phyloP scores from a whole-genome alignment of 2,797 vertebrate genomes.

The Gallirallus australis region DNA sequence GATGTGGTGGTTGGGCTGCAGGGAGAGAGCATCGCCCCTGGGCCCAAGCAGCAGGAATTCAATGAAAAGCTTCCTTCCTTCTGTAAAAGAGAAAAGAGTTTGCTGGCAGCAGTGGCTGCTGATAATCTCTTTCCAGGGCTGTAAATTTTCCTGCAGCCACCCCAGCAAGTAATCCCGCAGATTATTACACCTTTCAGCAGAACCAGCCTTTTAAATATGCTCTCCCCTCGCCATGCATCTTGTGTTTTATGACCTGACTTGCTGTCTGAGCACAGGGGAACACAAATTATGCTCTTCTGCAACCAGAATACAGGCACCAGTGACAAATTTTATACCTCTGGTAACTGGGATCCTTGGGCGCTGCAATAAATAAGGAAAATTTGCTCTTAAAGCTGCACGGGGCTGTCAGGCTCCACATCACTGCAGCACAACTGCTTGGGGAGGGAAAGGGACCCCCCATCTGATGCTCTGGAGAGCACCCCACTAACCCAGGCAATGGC shows the following conservation, averaged over 20 bases:
- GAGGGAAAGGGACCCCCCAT: neutral
- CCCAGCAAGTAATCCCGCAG: slow-evolving; percentile 8
- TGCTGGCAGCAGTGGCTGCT: slow-evolving; percentile 5
- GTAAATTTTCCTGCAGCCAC: slow-evolving; percentile 57
- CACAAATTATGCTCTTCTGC: neutral
- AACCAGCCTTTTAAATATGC: neutral
- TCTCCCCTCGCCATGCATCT: neutral
- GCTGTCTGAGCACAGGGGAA: neutral
- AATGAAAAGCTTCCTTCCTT: slow-evolving; percentile 52
- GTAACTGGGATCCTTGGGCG: neutral
- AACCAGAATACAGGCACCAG: neutral
- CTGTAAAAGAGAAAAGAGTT: slow-evolving; percentile 11
- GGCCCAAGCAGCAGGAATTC: neutral
- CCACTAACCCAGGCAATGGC: neutral
- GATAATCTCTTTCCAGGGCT: slow-evolving; percentile 60
- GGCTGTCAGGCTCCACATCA: neutral
- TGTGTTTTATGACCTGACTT: slow-evolving; percentile 9
- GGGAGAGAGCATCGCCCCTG: neutral
- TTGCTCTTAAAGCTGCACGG: neutral
- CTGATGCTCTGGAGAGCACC: neutral
- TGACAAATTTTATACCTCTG: neutral
- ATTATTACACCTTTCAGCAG: slow-evolving; percentile 57
- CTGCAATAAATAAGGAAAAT: neutral
- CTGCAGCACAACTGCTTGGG: neutral
- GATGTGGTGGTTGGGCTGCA: neutral